Evolutionary conservation across 2,797 vertebrate genomes (phyloP), one percentile per base, ranked within the genome.

Genomic region (Chromis chromis): DNA sequence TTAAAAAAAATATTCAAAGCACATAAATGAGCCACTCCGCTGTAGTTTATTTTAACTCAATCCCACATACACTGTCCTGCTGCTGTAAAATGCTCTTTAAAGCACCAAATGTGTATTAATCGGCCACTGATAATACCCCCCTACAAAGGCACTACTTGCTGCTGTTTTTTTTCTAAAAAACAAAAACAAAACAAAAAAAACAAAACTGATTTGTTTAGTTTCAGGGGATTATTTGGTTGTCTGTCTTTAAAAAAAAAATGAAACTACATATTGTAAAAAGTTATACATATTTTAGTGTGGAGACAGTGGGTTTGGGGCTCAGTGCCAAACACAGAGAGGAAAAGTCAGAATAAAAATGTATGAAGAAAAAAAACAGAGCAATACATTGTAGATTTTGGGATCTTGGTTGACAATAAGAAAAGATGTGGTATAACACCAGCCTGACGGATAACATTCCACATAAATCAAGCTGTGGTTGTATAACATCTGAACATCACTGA

Each of bases 51-150:
- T 67, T 60, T 40, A 21, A 75, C 40, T 40, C 12, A 53, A 39
- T 40, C 14, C 9, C 49, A 63, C 40, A 55, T 10, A 54, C 8
- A 42, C 50, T 8, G 4, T 50, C 11, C 24, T 31, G 49, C 50
- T 74, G 49, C 27, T 53, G 28, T 22, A 58, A 61, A 42, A 65
- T 25, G n/a, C 16, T 42, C n/a, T 28, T 22, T 39, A 36, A 3
- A 76, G 6, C 4, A 21, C 22, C 31, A 60, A 59, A 59, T 60
- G 19, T 50, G 49, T 36, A 53, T 78, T 57, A 21, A 54, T 63
- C 19, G 6, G 4, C 27, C 10, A 11, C 63, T 56, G 33, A 72
- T 42, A 65, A 11, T n/a, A 19, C 25, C 28, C 50, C 12, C 25
- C 3, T 31, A 22, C 19, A 66, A 44, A 28, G 9, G 48, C 14